Base-by-base conservation (phyloP, 2,888 invertebrate species). In the Spilarctia lutea region DNA sequence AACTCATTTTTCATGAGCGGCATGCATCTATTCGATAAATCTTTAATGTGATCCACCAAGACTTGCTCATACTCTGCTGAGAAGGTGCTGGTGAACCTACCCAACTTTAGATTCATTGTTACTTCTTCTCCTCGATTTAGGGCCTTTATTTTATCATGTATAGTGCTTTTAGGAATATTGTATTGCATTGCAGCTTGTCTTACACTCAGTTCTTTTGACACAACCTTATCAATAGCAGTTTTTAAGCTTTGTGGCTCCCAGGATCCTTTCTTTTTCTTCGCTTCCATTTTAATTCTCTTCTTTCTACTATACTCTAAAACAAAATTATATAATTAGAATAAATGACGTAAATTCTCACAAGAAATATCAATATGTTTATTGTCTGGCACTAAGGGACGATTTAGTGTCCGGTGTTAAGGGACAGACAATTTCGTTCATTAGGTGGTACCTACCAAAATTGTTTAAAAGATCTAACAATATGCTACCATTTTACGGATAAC, bases 121-220 rank as follows among this genome's bases (percentile, higher is more conserved):
- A 80, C 77, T 79, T 83, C 80, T 68, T 80, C 35, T 71, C 81
- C 81, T 48, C 72, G 68, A 13, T 78, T 81, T 66, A 82, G 65
- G 16, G 72, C 42, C 60, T 48, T 66, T 73, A 73, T 72, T 68
- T 79, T 82, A 65, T 83, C 83, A 76, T 80, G 77, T 60, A 83
- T 33, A 75, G 81, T 79, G 66, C 78, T 83, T 76, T 75, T 82
- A 30, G 80, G 79, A 71, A 81, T 71, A 24, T 79, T 72, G 63
- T 81, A 80, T 18, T 73, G 48, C 65, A 45, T 56, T 39, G 82
- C n/a, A 73, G 82, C 82, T 77, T 79, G 63, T 72, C 82, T 78
- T 39, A 75, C 33, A 65, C 45, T 65, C 42, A 71, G 27, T 75
- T 77, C 69, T 68, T 80, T 74, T 3, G 71, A 74, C 67, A 76